Conservation (phyloP, 2,797 vertebrate species). For the Dallia pectoralis region DNA sequence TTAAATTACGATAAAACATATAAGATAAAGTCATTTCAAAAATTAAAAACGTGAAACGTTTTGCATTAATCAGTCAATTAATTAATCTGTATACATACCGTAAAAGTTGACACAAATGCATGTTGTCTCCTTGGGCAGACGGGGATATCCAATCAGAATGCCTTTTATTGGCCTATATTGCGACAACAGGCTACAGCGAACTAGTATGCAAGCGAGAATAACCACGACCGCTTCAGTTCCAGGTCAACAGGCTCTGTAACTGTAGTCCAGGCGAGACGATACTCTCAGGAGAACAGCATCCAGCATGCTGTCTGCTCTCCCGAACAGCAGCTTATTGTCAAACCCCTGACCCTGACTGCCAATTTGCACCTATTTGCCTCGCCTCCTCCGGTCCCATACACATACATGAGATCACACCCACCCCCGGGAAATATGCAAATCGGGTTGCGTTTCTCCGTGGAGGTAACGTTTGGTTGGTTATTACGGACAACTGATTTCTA, state of each 20-base stretch:
- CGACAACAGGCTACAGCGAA: background rate
- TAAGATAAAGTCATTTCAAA: background rate
- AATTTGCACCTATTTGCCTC: constrained; percentile 52
- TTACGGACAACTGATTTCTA: constrained; percentile 16
- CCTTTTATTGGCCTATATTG: background rate
- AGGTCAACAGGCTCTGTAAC: constrained; percentile 7
- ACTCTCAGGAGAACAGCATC: background rate
- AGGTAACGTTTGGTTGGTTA: constrained; percentile 19
- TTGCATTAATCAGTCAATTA: background rate
- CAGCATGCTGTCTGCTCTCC: constrained; percentile 7
- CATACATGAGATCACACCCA: constrained; percentile 30
- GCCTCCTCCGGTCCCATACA: constrained; percentile 33
- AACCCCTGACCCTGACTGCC: constrained; percentile 15
- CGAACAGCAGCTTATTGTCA: background rate
- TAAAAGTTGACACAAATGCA: constrained; percentile 31
- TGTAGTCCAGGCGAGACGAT: background rate
- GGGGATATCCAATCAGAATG: background rate
- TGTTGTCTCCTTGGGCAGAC: constrained; percentile 8
- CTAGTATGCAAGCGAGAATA: background rate
- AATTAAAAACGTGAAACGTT: background rate
- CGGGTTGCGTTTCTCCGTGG: constrained; percentile 1
- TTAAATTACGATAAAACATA: background rate
- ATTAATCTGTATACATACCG: constrained; percentile 37
- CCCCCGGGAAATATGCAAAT: constrained; percentile 23
- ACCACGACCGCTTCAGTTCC: background rate